A percentile compares a stretch with the other conserved stretches of the same genome.
These are phyloP conservation scores for Taenioides sp. DNA, from an alignment of 2,797 vertebrate genomes.

Conservation along the genomic window DNA sequence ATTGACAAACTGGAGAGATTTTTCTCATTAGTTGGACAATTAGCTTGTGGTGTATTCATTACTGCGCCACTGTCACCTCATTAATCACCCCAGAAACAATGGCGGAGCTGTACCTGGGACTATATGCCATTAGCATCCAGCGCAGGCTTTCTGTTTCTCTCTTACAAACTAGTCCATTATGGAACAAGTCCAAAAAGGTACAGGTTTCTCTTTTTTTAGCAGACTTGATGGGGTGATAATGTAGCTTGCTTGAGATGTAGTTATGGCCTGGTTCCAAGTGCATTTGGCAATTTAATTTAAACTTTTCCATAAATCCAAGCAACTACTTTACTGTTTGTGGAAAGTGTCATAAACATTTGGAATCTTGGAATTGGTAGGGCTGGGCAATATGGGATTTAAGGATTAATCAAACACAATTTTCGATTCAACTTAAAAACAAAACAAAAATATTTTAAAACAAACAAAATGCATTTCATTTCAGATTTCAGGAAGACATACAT, in stretches of 20 bases:
- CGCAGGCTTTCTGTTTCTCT: conserved; percentile 9
- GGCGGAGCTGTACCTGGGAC: conserved; percentile 54
- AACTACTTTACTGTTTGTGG: too few relatives aligned
- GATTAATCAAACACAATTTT: too few relatives aligned
- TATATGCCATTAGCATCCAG: conserved; percentile 26
- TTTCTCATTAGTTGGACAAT: conserved; percentile 77
- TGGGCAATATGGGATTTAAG: too few relatives aligned
- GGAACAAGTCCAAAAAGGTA: background rate
- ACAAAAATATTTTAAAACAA: too few relatives aligned
- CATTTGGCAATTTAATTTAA: too few relatives aligned
- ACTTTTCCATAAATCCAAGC: too few relatives aligned
- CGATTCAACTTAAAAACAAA: too few relatives aligned
- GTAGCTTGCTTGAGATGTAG: background rate
- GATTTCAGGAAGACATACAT: too few relatives aligned
- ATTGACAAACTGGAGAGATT: conserved; percentile 70
- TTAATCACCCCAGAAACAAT: conserved; percentile 69
- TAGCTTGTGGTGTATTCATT: conserved; percentile 72
- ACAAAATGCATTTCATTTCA: too few relatives aligned
- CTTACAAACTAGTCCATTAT: conserved; percentile 11
- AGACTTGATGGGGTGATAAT: background rate
- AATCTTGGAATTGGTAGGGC: too few relatives aligned
- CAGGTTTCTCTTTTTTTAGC: background rate
- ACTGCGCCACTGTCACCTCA: conserved; percentile 61
- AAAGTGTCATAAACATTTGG: too few relatives aligned
- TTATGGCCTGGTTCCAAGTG: too few relatives aligned